Conservation (phyloP, 2,888 invertebrate species). For the Acleris emargana region DNA sequence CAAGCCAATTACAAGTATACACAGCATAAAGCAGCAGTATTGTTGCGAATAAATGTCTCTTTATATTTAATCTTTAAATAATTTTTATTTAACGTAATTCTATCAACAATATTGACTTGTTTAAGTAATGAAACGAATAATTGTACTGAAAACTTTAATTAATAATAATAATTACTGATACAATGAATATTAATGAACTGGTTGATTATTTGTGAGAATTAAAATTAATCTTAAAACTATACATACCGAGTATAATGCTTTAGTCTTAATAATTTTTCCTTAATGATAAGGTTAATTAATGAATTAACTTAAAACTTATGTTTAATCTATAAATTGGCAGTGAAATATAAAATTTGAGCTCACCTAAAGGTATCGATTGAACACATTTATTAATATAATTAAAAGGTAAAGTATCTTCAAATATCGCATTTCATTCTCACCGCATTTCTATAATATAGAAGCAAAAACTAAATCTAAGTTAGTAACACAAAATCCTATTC, state of each 20-base stretch:
- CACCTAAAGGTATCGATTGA: neutral
- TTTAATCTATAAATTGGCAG: constrained; percentile 13
- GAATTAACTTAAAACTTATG: neutral
- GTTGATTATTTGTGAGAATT: constrained; percentile 4
- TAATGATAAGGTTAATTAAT: neutral
- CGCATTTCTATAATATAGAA: neutral
- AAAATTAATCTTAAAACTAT: too few species aligned
- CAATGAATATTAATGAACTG: constrained; percentile 15
- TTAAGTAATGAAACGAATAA: neutral
- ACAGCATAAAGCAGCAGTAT: too few species aligned
- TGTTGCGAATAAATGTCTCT: too few species aligned
- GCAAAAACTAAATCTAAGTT: too few species aligned
- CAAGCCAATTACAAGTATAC: too few species aligned
- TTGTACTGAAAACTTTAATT: constrained; percentile 24
- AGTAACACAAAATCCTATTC: too few species aligned
- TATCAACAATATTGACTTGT: too few species aligned
- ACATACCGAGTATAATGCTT: too few species aligned
- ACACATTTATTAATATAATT: neutral
- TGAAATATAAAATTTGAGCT: constrained; percentile 37
- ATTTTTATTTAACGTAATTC: too few species aligned
- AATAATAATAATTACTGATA: constrained; percentile 17
- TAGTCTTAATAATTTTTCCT: too few species aligned
- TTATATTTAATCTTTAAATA: too few species aligned
- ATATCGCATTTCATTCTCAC: neutral
- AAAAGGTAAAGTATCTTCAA: neutral